phyloP scores from a whole-genome alignment of 1,140 invertebrate genomes.

The Zophobas morio region DNA sequence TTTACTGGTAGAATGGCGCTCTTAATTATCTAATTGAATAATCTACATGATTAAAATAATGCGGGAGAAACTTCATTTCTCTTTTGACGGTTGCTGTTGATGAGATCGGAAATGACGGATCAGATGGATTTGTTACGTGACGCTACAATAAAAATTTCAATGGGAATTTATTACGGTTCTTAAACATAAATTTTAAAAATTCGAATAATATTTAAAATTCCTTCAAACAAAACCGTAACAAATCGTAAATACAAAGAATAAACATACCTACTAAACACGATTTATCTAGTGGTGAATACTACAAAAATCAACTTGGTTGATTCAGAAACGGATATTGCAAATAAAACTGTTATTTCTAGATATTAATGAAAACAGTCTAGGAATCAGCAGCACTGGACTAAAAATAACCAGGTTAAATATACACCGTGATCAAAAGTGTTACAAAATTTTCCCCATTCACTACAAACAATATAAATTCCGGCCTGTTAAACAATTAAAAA shows the following conservation, averaged over 20 bases:
- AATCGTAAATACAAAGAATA: constrained; percentile 6
- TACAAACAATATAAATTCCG: constrained; percentile 1
- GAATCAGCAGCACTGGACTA: constrained; percentile 30
- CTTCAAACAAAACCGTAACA: constrained; percentile 9
- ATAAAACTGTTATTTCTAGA: constrained; percentile 47
- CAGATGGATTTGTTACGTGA: neutral
- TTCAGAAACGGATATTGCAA: constrained; percentile 43
- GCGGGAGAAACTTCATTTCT: constrained; percentile 1
- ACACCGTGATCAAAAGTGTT: constrained; percentile 45
- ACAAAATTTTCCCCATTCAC: constrained; percentile 28
- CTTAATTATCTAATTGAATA: constrained; percentile 13
- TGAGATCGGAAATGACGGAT: neutral
- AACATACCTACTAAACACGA: neutral
- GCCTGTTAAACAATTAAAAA: neutral
- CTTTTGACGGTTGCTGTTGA: neutral
- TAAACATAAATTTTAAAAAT: constrained; percentile 11
- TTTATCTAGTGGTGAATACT: neutral
- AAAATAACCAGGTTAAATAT: constrained; percentile 45
- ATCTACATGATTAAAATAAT: neutral
- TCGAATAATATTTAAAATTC: constrained; percentile 12
- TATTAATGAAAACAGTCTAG: constrained; percentile 47
- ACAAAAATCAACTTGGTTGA: neutral
- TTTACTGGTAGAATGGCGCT: neutral
- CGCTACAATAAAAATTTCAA: constrained; percentile 1
- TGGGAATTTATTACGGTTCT: constrained; percentile 3